Percentiles rank a stretch among this genome's conserved stretches.
phyloP scores from a whole-genome alignment of 2,797 vertebrate genomes.

The Buphagus erythrorhynchus region DNA sequence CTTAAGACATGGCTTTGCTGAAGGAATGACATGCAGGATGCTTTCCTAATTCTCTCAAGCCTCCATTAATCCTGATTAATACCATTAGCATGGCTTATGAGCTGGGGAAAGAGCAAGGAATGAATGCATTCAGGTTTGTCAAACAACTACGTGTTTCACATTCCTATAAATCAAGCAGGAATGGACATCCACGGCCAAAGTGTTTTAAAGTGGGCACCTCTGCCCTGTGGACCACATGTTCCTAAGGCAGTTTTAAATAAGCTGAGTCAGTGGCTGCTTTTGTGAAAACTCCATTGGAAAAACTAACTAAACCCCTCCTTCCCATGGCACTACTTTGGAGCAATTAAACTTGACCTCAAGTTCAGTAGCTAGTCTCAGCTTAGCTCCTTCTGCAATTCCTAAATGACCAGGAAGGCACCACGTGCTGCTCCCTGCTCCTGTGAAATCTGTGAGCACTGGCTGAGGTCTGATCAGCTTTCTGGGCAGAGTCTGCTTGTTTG shows the following conservation, averaged over 20 bases:
- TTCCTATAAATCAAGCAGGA: not conserved
- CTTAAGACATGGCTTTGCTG: not conserved
- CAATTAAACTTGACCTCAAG: not conserved
- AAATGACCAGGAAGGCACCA: not conserved
- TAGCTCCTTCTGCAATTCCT: not conserved
- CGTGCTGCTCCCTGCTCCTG: not conserved
- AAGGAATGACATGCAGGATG: not conserved
- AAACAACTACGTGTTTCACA: not conserved
- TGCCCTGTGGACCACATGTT: not conserved
- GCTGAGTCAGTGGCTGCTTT: not conserved
- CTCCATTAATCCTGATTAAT: conserved; percentile 51
- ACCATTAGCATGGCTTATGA: conserved; percentile 1
- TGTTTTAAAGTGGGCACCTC: not conserved
- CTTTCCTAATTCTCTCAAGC: conserved; percentile 37
- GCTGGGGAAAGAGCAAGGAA: not conserved
- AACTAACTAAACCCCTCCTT: not conserved
- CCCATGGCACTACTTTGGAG: not conserved
- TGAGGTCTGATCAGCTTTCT: not conserved
- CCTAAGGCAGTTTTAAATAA: not conserved
- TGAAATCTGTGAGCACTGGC: accelerated
- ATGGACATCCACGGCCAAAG: not conserved
- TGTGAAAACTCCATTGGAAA: not conserved
- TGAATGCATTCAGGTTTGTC: not conserved
- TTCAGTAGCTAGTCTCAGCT: not conserved
- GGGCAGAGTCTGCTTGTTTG: not conserved